Base-by-base conservation (phyloP, 2,113 vertebrate genomes). In the Salvator merianae region DNA sequence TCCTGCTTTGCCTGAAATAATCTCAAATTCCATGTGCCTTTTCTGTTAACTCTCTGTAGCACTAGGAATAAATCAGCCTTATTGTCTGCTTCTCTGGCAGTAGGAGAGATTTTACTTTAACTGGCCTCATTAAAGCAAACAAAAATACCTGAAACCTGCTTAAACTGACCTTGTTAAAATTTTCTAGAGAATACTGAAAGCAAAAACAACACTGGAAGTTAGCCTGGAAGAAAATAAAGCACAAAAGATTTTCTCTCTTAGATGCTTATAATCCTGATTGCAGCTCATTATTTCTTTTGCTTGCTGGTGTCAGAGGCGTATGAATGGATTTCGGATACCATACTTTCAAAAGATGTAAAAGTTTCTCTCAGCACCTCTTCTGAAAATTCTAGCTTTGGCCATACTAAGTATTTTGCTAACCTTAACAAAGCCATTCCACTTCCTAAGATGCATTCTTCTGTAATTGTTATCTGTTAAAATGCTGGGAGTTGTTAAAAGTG, bases 291-390 rank as follows among this genome's bases (percentile, higher is more conserved):
- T 13, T 59, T 82, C 73, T 87, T 36, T 77, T 88, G 75, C 20
- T 93, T 90, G 88, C 70, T 40, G 87, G 81, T 87, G 81, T 63
- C 80, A 63, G 26, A 68, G 50, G n/a, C 76, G 92, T 83, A 87
- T 89, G 79, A 94, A 50, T 55, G 43, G 40, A 82, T 93, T 94
- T 91, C 59, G 24, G 50, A 36, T 86, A 40, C 12, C 72, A 79
- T 89, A 81, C 47, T 34, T 16, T 16, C 62, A 90, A 84, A 80
- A 65, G 86, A 71, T 83, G 85, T 71, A 80, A 55, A 84, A 74
- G 59, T 43, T 78, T 84, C 66, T 81, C 82, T 47, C 43, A 1
- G 5, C 53, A 59, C 8, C 69, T 78, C 73, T 76, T 86, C 73
- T 26, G 53, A 79, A 85, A 88, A 87, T 85, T 59, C 62, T 28